Conservation (phyloP, 2,113 vertebrate species). For the Hiodon alosoides region DNA sequence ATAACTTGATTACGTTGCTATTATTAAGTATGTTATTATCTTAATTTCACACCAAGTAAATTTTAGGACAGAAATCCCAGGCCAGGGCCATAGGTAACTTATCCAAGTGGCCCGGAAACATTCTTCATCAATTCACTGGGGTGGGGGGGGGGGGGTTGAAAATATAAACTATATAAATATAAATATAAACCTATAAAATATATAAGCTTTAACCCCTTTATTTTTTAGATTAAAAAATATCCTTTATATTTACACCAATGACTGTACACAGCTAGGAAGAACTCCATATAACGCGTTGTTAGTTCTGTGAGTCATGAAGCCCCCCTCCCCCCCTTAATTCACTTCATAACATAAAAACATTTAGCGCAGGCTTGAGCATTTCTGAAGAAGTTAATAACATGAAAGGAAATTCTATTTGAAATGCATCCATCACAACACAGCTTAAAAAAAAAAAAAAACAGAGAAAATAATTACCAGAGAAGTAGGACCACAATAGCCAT, state of each 20-base stretch:
- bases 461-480: constrained; percentile 75
- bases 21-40: background rate
- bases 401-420: constrained; percentile 67
- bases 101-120: too few species aligned
- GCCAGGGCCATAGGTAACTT: too few species aligned
- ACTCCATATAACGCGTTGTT: background rate
- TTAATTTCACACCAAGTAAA: constrained; percentile 19
- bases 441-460: constrained; percentile 10
- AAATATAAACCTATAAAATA: too few species aligned
- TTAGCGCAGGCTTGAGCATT: constrained; percentile 7
- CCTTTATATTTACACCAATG: too few species aligned
- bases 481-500: constrained; percentile 72
- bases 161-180: too few species aligned
- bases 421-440: constrained; percentile 69
- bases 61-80: too few species aligned
- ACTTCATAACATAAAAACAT: constrained; percentile 35
- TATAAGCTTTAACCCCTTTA: too few species aligned
- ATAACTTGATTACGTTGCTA: background rate
- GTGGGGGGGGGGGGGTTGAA: too few species aligned
- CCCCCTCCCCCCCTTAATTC: constrained; percentile 54
- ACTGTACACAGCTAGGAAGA: too few species aligned
- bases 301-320: constrained; percentile 38
- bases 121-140: too few species aligned
- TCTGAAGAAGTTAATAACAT: constrained; percentile 62
- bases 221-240: too few species aligned